Base-by-base conservation (phyloP, 2,888 invertebrate species). In the Argyra leucocephala region DNA sequence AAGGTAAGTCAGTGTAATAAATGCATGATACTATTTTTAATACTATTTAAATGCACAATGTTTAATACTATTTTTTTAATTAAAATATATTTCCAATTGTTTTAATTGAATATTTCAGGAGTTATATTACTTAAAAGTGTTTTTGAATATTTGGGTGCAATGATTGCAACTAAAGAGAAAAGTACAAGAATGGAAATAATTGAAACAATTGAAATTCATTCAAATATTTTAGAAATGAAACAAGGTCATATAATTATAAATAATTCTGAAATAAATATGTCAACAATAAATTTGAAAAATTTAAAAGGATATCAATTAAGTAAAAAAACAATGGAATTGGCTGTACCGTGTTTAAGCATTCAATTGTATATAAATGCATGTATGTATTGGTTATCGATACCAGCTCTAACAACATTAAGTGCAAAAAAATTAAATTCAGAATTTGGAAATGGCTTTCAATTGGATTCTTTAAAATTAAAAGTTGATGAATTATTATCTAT, bases 291-390 rank as follows among this genome's bases (percentile, higher is more conserved):
- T 65, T 76, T 76, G 1, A 75, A 69, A 62, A 73, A 76, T 36
- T 71, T 82, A 21, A 78, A 80, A 66, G 91, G 88, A 3, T 86
- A 90, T 76, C 78, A 79, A 3, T 76, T 91, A 23, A 81, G 82
- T 21, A 83, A 87, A 12, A 80, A 84, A 69, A 88, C 88, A 0
- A 88, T 91, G 86, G 82, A 82, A 60, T 79, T 83, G 66, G 86
- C 88, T 0, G 83, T 91, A 31, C 88, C 91, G 0, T 81, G 86
- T 63, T 81, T 91, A 57, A 86, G 88, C 74, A 76, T 91, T 57
- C 88, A 90, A 75, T 80, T 89, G 69, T 91, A 91, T 73, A 84
- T 88, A 57, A 92, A 92, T 80, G 89, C 91, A 0, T 82, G 85
- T 36, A 79, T 91, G 69, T 87, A 88, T 73, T 88, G 87, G 79